Evolutionary conservation across 2,113 vertebrate species (phyloP).

Genomic region (Corythornis vintsioides): DNA sequence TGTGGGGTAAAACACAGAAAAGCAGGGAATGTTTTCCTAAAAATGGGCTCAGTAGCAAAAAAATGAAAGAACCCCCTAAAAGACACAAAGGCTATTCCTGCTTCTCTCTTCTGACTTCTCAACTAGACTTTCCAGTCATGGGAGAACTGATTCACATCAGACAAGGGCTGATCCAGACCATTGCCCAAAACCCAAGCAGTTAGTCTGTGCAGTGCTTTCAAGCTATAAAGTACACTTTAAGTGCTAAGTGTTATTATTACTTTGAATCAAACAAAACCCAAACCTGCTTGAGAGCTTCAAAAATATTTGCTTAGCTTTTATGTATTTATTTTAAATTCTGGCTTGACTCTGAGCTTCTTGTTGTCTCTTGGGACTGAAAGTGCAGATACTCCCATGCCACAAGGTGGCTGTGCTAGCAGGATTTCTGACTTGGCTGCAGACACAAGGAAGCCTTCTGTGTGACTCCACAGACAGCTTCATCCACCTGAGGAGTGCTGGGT

Average conservation of each 20-base stretch:
- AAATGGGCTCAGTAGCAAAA: neutral
- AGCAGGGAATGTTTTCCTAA: neutral
- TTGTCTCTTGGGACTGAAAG: constrained; percentile 38
- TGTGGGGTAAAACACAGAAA: neutral
- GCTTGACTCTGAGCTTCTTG: constrained; percentile 39
- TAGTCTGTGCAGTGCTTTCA: constrained; percentile 34
- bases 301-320: constrained; percentile 70
- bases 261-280: constrained; percentile 62
- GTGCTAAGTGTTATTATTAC: constrained; percentile 64
- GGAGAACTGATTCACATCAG: neutral
- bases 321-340: constrained; percentile 64
- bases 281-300: constrained; percentile 44
- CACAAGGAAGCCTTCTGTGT: constrained; percentile 8
- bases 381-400: constrained; percentile 54
- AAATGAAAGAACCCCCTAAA: constrained; percentile 1
- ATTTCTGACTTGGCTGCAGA: constrained; percentile 49
- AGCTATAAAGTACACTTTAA: constrained; percentile 34
- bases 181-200: constrained; percentile 22
- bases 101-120: constrained; percentile 11
- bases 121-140: neutral
- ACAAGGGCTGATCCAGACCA: neutral
- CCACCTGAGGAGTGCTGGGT: neutral
- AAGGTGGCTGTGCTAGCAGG: constrained; percentile 62
- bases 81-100: neutral
- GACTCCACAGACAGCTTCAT: constrained; percentile 2